Conservation (phyloP, 2,888 invertebrate genomes). For the Lasioglossum lativentre region DNA sequence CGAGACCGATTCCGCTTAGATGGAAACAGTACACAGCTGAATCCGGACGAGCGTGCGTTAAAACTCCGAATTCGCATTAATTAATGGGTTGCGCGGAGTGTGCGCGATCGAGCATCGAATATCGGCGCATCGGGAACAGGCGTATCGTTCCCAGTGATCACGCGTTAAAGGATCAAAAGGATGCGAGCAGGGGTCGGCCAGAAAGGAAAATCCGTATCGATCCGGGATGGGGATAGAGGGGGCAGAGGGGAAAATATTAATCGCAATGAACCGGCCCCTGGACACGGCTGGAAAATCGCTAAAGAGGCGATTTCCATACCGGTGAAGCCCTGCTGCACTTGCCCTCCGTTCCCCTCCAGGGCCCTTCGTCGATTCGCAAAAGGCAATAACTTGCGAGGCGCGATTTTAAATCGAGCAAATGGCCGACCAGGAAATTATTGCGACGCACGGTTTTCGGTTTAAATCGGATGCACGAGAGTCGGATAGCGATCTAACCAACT, state of each 20-base stretch:
- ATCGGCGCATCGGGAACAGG: not conserved
- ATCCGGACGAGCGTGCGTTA: not conserved
- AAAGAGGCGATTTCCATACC: constrained; percentile 48
- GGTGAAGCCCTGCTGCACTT: not conserved
- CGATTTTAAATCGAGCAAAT: constrained; percentile 54
- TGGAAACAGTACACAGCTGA: not conserved
- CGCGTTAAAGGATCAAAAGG: constrained; percentile 34
- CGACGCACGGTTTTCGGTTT: constrained; percentile 45
- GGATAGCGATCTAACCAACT: constrained; percentile 47
- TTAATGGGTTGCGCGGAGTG: constrained; percentile 10
- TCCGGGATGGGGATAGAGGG: not conserved
- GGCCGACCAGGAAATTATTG: constrained; percentile 36
- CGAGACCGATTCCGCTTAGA: not conserved
- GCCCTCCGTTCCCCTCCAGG: not conserved
- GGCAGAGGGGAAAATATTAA: constrained; percentile 17
- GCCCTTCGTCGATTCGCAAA: not conserved
- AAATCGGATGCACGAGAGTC: constrained; percentile 37
- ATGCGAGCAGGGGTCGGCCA: not conserved
- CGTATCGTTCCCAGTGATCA: constrained; percentile 21
- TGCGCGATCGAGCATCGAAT: constrained; percentile 5
- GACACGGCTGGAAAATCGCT: constrained; percentile 22
- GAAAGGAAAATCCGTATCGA: not conserved
- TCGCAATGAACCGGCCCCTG: constrained; percentile 23
- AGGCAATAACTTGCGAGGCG: constrained; percentile 39
- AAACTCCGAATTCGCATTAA: not conserved